Conservation (phyloP, 1,140 invertebrate species). For the Ephestia elutella region DNA sequence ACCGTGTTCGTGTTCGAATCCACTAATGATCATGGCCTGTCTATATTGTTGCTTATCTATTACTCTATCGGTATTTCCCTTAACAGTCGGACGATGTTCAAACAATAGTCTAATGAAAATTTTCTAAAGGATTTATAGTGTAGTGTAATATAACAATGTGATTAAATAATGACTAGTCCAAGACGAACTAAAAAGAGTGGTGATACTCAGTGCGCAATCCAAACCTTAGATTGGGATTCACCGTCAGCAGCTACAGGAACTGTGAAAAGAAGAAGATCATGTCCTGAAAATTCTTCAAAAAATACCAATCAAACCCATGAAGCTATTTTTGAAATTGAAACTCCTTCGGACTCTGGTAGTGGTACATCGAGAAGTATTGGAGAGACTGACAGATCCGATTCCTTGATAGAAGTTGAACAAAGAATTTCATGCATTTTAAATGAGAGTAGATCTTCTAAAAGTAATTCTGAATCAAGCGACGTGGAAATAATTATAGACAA, state of each 20-base stretch:
- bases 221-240: conserved; percentile 79
- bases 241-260: conserved; percentile 80
- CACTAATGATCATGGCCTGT: conserved; percentile 36
- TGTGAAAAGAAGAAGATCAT: conserved; percentile 78
- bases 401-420: conserved; percentile 61
- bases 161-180: conserved; percentile 69
- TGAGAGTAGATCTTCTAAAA: conserved; percentile 62
- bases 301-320: conserved; percentile 28
- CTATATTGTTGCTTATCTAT: conserved; percentile 26
- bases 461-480: conserved; percentile 64
- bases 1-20: conserved; percentile 49
- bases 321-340: conserved; percentile 50
- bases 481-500: conserved; percentile 59
- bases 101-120: conserved; percentile 25
- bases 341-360: conserved; percentile 57
- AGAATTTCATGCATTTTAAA: conserved; percentile 68
- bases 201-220: conserved; percentile 41
- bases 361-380: conserved; percentile 49
- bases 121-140: conserved; percentile 13
- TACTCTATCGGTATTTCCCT: conserved; percentile 23
- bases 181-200: conserved; percentile 64
- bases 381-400: conserved; percentile 53
- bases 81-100: conserved; percentile 38
- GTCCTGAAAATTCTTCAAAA: conserved; percentile 49
- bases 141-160: conserved; percentile 43